A percentile compares a stretch with the other conserved stretches of the same genome.
These are phyloP conservation scores for Cottoperca gobio DNA, from an alignment of 2,797 vertebrate species.

Conservation along the genomic window DNA sequence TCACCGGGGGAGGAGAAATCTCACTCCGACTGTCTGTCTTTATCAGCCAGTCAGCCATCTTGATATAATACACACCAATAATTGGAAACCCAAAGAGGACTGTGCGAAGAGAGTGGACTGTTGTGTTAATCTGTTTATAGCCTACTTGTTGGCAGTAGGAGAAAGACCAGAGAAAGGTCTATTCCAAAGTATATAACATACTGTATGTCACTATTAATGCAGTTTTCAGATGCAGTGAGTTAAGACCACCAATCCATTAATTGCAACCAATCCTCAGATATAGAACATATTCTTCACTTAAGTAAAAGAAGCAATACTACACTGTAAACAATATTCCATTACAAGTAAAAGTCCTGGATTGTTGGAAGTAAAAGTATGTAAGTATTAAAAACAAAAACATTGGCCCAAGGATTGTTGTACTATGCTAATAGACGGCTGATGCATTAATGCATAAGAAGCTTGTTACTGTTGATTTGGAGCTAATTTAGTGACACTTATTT, in stretches of 20 bases:
- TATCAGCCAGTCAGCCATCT: constrained; percentile 43
- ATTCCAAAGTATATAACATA: not conserved
- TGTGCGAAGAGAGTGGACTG: not conserved
- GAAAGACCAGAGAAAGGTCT: not conserved
- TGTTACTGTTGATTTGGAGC: not conserved
- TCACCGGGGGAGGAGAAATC: not conserved
- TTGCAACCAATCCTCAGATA: too few relatives aligned
- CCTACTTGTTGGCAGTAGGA: not conserved
- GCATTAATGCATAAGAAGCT: not conserved
- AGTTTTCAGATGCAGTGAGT: not conserved
- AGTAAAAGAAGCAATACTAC: not conserved
- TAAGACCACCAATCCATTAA: not conserved
- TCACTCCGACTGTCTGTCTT: constrained; percentile 43
- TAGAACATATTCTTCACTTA: not conserved
- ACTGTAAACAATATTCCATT: not conserved
- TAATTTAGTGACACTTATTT: not conserved
- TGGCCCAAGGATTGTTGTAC: not conserved
- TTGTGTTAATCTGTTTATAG: not conserved
- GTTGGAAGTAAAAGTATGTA: not conserved
- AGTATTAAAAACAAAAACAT: not conserved
- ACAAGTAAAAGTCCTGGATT: too few relatives aligned
- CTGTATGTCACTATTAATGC: not conserved
- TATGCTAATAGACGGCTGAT: not conserved
- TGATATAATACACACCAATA: constrained; percentile 42
- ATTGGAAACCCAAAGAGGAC: constrained; percentile 42